Evolutionary conservation across 2,888 invertebrate species (phyloP).

Genomic region (Acleris cristana): DNA sequence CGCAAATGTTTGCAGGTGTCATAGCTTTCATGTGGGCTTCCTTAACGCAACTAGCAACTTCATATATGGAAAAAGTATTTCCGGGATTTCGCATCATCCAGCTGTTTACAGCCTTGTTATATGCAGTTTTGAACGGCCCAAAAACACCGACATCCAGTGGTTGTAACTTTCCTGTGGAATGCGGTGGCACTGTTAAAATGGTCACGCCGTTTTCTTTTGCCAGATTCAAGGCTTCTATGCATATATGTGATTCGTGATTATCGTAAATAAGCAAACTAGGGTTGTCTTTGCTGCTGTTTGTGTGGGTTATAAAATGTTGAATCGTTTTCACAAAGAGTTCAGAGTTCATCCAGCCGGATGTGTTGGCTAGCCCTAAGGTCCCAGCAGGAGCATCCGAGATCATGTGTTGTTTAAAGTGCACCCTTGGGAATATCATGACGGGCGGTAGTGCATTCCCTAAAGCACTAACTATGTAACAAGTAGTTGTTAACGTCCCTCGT

Average conservation of each 20-base stretch:
- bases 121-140: conserved; percentile 47
- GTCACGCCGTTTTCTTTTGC: conserved; percentile 57
- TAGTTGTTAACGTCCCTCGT: conserved; percentile 3
- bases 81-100: too few relatives aligned
- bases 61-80: conserved; percentile 55
- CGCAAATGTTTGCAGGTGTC: conserved; percentile 54
- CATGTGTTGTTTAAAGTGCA: conserved; percentile 46
- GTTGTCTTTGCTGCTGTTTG: conserved; percentile 45
- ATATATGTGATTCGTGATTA: conserved; percentile 68
- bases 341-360: conserved; percentile 56
- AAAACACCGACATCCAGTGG: conserved; percentile 47
- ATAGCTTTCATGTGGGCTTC: conserved; percentile 52
- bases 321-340: conserved; percentile 53
- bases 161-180: conserved; percentile 60
- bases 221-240: conserved; percentile 58
- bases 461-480: conserved; percentile 3
- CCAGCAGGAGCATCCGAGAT: conserved; percentile 53
- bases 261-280: conserved; percentile 50
- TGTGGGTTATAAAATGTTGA: conserved; percentile 53
- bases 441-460: conserved; percentile 2
- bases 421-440: conserved; percentile 28
- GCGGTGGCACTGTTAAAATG: conserved; percentile 60
- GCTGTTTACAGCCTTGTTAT: conserved; percentile 43
- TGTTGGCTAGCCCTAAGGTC: conserved; percentile 54
- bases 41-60: conserved; percentile 55